Evolutionary conservation across 2,888 invertebrate genomes (phyloP), one percentile per base, ranked within the genome.

Genomic region (Augiades crinisus): DNA sequence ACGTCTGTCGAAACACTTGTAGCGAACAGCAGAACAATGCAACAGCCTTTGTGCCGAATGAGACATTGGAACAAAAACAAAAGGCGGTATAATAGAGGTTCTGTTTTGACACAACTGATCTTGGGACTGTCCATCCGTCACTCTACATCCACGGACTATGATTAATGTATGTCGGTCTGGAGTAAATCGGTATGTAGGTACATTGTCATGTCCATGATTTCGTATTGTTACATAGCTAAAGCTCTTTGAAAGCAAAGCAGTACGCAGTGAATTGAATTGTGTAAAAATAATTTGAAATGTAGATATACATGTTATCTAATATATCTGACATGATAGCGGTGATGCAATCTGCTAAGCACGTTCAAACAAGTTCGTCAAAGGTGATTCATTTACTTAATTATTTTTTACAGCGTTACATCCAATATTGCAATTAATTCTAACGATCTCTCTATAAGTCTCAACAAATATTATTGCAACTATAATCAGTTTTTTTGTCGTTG

Each of bases 1-100:
- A 84, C 83, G 78, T 67, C 78, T 85, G 82, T 81, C 74, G 83
- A 80, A 85, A 86, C 72, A 73, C 78, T 75, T 79, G 77, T 78
- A 73, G 67, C 69, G 66, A 68, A 72, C 67, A 60, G 64, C 59
- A 64, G 68, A 76, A 86, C 82, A 85, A 85, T 81, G 65, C 65
- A 58, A 56, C 59, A 65, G 65, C 66, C 69, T 78, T 80, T 78
- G 75, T 78, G 64, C 65, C 62, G 72, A 78, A 78, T 75, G 70
- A 72, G 66, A 68, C 71, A 70, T 68, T 64, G 65, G 69, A 78
- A 77, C 69, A 75, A 78, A 78, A 84, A 86, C 85, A 84, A 81
- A 77, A 72, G 64, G 60, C 61, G 61, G 31, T 59, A 76, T 75
- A 78, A 81, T 78, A 65, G 75, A 83, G 74, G 73, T 59, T 68